A percentile compares a stretch with the other conserved stretches of the same genome.
Evolutionary conservation across 2,797 vertebrate species (phyloP).

Genomic region (Sparidentex hasta): DNA sequence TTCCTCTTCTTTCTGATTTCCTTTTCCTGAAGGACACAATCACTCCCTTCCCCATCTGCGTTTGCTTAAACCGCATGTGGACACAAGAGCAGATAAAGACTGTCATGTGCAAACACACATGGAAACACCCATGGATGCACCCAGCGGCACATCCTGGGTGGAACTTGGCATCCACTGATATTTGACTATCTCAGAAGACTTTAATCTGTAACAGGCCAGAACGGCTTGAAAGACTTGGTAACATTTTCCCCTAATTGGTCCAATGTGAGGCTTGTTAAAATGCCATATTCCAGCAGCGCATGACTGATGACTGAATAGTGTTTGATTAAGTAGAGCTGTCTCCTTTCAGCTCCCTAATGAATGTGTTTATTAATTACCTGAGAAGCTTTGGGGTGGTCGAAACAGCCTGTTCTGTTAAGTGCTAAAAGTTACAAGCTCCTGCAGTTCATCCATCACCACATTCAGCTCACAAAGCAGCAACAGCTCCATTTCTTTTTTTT

Average conservation of each 20-base stretch:
- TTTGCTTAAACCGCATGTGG: constrained; percentile 53
- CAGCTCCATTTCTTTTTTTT: constrained; percentile 39
- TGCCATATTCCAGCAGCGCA: constrained; percentile 55
- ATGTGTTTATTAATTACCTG: constrained; percentile 66
- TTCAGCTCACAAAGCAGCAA: constrained; percentile 28
- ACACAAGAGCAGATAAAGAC: constrained; percentile 42
- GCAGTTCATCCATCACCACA: constrained; percentile 46
- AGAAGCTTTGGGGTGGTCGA: constrained; percentile 45
- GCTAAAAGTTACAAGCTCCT: constrained; percentile 45
- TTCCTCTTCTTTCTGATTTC: constrained; percentile 30
- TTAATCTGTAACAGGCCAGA: constrained; percentile 46
- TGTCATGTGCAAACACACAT: constrained; percentile 27
- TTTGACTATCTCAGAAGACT: constrained; percentile 37
- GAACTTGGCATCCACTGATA: constrained; percentile 24
- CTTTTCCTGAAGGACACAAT: constrained; percentile 26
- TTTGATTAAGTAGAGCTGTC: constrained; percentile 57
- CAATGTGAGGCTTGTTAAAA: constrained; percentile 67
- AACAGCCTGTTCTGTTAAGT: constrained; percentile 44
- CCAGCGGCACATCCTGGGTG: constrained; percentile 21
- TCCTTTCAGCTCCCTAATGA: constrained; percentile 64
- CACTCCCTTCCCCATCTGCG: constrained; percentile 54
- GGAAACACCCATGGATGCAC: neutral
- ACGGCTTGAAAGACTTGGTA: constrained; percentile 43
- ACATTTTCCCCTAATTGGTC: constrained; percentile 66
- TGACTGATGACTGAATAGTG: constrained; percentile 57